phyloP scores from a whole-genome alignment of 2,888 invertebrate genomes.

The Thymelicus acteon region DNA sequence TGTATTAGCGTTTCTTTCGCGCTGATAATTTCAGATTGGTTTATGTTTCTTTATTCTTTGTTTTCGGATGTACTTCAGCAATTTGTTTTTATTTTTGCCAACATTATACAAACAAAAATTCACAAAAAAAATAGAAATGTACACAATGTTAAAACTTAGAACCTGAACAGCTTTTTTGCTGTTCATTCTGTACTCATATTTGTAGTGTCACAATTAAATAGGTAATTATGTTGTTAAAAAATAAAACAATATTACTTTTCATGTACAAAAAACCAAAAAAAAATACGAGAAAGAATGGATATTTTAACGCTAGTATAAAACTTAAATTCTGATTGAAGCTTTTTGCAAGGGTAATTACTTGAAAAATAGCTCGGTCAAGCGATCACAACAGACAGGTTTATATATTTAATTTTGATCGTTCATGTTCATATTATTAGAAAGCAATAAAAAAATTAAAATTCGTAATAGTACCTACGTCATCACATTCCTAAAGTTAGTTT shows the following conservation, averaged over 20 bases:
- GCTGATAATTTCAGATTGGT: neutral
- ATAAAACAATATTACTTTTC: too few relatives aligned
- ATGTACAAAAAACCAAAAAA: too few relatives aligned
- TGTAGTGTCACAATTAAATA: too few relatives aligned
- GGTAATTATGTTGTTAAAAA: too few relatives aligned
- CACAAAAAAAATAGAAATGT: too few relatives aligned
- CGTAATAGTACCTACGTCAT: neutral
- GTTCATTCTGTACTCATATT: too few relatives aligned
- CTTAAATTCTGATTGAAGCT: slow-evolving; percentile 37
- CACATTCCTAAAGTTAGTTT: too few relatives aligned
- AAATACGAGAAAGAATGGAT: neutral
- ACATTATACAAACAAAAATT: too few relatives aligned
- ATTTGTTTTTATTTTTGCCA: too few relatives aligned
- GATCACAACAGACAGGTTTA: slow-evolving; percentile 30
- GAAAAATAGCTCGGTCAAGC: slow-evolving; percentile 34
- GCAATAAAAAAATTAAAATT: slow-evolving; percentile 10
- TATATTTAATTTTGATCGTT: slow-evolving; percentile 11
- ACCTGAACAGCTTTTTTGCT: too few relatives aligned
- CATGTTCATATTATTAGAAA: slow-evolving; percentile 8
- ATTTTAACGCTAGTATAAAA: slow-evolving; percentile 5
- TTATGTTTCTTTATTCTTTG: neutral
- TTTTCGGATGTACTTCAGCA: too few relatives aligned
- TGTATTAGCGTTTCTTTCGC: slow-evolving; percentile 2
- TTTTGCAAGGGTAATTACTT: slow-evolving; percentile 41
- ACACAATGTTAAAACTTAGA: too few relatives aligned